A percentile compares a stretch with the other conserved stretches of the same genome.
These are phyloP conservation scores for Apis dorsata DNA, from an alignment of 1,140 invertebrate species.

Conservation along the genomic window DNA sequence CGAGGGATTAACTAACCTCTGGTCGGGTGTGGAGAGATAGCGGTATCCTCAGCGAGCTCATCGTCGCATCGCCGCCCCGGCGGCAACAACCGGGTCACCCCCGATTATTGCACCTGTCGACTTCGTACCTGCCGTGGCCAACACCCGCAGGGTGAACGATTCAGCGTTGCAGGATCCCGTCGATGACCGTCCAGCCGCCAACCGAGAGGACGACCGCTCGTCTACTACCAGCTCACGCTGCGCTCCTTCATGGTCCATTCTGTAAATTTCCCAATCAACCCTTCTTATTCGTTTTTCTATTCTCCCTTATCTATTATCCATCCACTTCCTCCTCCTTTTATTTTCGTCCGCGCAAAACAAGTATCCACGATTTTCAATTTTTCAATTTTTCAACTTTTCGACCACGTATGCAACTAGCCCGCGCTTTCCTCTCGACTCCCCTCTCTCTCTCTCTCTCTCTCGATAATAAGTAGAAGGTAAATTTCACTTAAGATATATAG, in stretches of 20 bases:
- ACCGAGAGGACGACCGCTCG: slow-evolving; percentile 55
- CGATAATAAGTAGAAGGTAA: not conserved
- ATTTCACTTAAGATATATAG: slow-evolving; percentile 33
- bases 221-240: slow-evolving; percentile 61
- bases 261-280: slow-evolving; percentile 52
- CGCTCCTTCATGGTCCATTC: slow-evolving; percentile 74
- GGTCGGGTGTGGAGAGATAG: slow-evolving; percentile 69
- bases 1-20: slow-evolving; percentile 43
- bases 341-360: too few species aligned
- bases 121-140: slow-evolving; percentile 56
- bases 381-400: too few species aligned
- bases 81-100: slow-evolving; percentile 68
- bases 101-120: slow-evolving; percentile 65
- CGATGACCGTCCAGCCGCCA: slow-evolving; percentile 49
- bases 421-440: rapidly evolving
- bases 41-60: slow-evolving; percentile 76
- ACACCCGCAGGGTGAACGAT: slow-evolving; percentile 58
- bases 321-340: too few species aligned
- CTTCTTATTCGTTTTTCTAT: not conserved
- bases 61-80: slow-evolving; percentile 78
- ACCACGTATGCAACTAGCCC: too few species aligned
- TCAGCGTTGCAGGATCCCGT: slow-evolving; percentile 56
- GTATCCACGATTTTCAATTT: too few species aligned
- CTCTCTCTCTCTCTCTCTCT: too few species aligned
- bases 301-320: too few species aligned